Conservation (phyloP, 2,113 vertebrate genomes). For the Cochlearius cochlearius region DNA sequence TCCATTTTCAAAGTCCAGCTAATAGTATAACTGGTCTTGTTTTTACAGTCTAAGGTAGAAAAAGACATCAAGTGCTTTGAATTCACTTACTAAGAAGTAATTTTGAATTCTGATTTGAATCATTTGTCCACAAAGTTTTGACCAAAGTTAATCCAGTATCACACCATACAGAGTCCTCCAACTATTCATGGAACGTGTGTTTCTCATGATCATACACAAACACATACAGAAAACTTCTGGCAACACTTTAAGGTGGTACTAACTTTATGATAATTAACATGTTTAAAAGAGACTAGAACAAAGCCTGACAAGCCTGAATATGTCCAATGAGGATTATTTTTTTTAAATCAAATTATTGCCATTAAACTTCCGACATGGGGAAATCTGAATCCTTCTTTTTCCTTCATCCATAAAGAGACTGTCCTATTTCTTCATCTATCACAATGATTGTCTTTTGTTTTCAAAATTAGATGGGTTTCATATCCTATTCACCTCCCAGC, state of each 20-base stretch:
- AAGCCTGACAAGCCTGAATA: neutral
- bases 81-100: neutral
- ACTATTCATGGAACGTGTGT: neutral
- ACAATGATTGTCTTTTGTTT: neutral
- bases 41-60: constrained; percentile 62
- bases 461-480: neutral
- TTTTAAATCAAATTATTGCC: neutral
- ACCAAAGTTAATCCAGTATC: neutral
- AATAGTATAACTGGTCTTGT: constrained; percentile 53
- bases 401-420: neutral
- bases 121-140: neutral
- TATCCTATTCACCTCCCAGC: neutral
- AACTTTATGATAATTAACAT: neutral
- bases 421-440: neutral
- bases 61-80: neutral
- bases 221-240: neutral
- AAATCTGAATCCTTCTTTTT: neutral
- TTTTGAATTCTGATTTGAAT: neutral
- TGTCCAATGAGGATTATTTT: neutral
- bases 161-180: neutral
- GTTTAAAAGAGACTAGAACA: neutral
- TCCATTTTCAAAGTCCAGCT: constrained; percentile 76
- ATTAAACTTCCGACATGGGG: neutral
- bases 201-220: neutral
- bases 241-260: neutral